Conservation (phyloP, 2,113 vertebrate species). For the cattle (Bos taurus) region DNA sequence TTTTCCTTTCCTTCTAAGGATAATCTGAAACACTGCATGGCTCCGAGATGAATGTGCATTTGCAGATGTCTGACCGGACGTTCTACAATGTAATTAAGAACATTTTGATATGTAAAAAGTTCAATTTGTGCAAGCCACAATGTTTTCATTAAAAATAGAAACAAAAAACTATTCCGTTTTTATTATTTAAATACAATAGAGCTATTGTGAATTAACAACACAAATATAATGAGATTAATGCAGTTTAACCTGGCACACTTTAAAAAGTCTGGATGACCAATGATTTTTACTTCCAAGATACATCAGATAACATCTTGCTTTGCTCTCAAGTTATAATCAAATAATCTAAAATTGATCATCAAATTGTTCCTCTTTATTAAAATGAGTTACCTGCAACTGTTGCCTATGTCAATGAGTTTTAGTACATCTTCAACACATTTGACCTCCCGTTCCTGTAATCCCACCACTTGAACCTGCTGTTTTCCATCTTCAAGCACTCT, state of each 20-base stretch:
- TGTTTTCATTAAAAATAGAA: neutral
- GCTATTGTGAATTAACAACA: neutral
- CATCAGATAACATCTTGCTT: neutral
- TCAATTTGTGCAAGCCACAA: neutral
- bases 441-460: conserved; percentile 94
- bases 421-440: conserved; percentile 97
- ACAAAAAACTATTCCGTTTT: neutral
- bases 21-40: conserved; percentile 98
- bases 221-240: neutral
- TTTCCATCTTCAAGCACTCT: conserved; percentile 97
- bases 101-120: neutral
- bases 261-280: neutral
- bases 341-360: conserved; percentile 10
- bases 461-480: conserved; percentile 98
- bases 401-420: conserved; percentile 96
- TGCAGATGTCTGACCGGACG: conserved; percentile 97
- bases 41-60: conserved; percentile 98
- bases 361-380: neutral
- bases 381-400: conserved; percentile 94
- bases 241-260: neutral
- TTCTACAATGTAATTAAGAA: conserved; percentile 81
- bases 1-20: conserved; percentile 93
- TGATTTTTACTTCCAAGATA: neutral
- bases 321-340: neutral
- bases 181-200: conserved; percentile 4